Conservation (phyloP, 1,140 invertebrate genomes). For the Aphelinus certus region DNA sequence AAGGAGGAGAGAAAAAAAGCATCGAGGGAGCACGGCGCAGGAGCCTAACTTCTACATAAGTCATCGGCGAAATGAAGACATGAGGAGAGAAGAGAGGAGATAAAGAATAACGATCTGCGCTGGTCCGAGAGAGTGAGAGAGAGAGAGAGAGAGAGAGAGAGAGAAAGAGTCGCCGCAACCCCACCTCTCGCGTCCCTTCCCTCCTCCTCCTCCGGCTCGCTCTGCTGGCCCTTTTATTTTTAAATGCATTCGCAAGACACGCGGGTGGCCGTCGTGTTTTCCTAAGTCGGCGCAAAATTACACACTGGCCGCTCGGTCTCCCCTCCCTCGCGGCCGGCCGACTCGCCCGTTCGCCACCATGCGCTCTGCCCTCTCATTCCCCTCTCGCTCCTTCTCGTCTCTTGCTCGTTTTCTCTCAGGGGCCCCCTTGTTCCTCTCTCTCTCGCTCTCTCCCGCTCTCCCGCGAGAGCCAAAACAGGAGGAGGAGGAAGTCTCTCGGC, state of each 20-base stretch:
- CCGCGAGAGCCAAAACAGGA: slow-evolving; percentile 45
- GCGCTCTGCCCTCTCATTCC: slow-evolving; percentile 39
- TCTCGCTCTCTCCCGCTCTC: slow-evolving; percentile 53
- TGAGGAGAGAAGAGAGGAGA: slow-evolving; percentile 39
- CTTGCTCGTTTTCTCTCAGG: slow-evolving; percentile 38
- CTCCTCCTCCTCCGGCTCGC: slow-evolving; percentile 19
- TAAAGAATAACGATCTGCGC: slow-evolving; percentile 43
- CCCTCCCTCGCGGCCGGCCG: slow-evolving; percentile 28
- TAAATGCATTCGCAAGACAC: slow-evolving; percentile 64
- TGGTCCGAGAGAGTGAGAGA: slow-evolving; percentile 31
- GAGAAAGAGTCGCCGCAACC: slow-evolving; percentile 13
- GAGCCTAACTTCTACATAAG: slow-evolving; percentile 42
- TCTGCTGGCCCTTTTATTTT: slow-evolving; percentile 57
- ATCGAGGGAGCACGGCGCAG: slow-evolving; percentile 5
- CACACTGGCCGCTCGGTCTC: slow-evolving; percentile 61
- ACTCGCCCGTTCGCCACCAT: slow-evolving; percentile 28
- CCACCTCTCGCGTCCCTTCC: background rate
- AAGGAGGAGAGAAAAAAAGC: slow-evolving; percentile 25
- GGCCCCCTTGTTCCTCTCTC: slow-evolving; percentile 5
- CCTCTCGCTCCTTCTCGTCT: slow-evolving; percentile 30
- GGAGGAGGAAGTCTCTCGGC: slow-evolving; percentile 49
- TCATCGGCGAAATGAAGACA: slow-evolving; percentile 43
- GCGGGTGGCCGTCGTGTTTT: slow-evolving; percentile 67
- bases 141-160: background rate
- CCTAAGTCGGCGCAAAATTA: slow-evolving; percentile 68